Conservation (phyloP, 2,888 invertebrate species). For the Drosophila kambysellisi region DNA sequence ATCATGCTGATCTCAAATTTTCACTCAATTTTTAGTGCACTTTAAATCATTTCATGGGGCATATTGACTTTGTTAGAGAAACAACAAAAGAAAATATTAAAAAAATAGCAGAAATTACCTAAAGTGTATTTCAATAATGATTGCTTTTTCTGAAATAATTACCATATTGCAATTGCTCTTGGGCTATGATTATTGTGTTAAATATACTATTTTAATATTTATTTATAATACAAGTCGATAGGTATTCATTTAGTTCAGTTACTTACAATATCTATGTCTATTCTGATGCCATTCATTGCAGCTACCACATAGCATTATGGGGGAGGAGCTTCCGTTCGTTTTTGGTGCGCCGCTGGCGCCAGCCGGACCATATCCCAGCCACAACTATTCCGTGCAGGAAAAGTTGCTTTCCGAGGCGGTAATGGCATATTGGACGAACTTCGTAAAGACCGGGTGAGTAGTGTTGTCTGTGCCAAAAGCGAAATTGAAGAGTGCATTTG, state of each 20-base stretch:
- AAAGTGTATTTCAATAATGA: neutral
- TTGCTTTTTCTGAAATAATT: neutral
- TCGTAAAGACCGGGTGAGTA: conserved; percentile 94
- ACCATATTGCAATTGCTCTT: neutral
- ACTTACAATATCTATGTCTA: neutral
- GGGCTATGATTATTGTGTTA: too few species aligned
- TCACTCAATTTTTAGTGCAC: conserved; percentile 31
- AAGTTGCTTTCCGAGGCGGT: conserved; percentile 93
- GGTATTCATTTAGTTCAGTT: conserved; percentile 24
- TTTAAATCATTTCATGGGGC: conserved; percentile 8
- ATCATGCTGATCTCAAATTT: conserved; percentile 53
- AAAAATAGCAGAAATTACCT: neutral
- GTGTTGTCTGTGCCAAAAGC: conserved; percentile 33
- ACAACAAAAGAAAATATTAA: neutral
- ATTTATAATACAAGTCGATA: conserved; percentile 6
- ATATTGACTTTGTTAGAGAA: conserved; percentile 16
- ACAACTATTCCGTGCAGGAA: conserved; percentile 91
- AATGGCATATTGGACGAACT: conserved; percentile 96
- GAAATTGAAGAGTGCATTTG: conserved; percentile 70
- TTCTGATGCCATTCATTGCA: conserved; percentile 74
- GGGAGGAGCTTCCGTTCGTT: conserved; percentile 94
- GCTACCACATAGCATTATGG: conserved; percentile 91
- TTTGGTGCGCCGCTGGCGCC: conserved; percentile 93
- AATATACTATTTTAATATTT: neutral
- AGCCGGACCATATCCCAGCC: conserved; percentile 89